Evolutionary conservation across 2,113 vertebrate genomes (phyloP).

Genomic region (Myocastor coypus): DNA sequence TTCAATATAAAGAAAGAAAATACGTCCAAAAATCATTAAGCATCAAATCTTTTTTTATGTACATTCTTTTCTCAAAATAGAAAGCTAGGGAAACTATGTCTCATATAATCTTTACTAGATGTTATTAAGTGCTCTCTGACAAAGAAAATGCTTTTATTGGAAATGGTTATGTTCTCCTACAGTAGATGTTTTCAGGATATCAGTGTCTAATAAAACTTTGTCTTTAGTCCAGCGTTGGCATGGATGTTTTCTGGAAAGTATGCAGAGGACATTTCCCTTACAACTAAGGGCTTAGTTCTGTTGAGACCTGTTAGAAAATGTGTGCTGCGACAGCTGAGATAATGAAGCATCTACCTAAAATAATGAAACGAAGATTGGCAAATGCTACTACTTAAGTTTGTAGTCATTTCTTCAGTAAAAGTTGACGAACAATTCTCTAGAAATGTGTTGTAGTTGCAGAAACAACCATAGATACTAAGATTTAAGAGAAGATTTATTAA

Average conservation of each 20-base stretch:
- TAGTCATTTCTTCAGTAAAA: neutral
- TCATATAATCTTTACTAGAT: slow-evolving; percentile 41
- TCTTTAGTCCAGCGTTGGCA: neutral
- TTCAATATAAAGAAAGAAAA: slow-evolving; percentile 39
- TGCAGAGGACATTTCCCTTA: slow-evolving; percentile 40
- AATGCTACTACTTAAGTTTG: neutral
- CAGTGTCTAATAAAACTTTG: slow-evolving; percentile 44
- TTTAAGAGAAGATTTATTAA: slow-evolving; percentile 24
- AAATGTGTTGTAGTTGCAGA: neutral
- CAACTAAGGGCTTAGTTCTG: neutral
- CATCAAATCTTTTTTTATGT: neutral
- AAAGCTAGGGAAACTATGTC: slow-evolving; percentile 18
- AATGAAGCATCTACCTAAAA: neutral
- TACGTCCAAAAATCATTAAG: slow-evolving; percentile 25
- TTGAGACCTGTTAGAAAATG: neutral
- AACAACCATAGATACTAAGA: neutral
- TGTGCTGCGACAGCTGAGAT: neutral
- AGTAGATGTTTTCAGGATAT: slow-evolving; percentile 51
- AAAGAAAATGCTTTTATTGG: slow-evolving; percentile 63
- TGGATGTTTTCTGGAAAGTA: slow-evolving; percentile 43
- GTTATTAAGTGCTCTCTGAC: slow-evolving; percentile 38
- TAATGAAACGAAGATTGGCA: neutral
- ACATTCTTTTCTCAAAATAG: slow-evolving; percentile 41
- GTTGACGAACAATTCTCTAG: neutral
- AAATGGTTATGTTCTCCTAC: slow-evolving; percentile 21